phyloP scores from a whole-genome alignment of 2,113 vertebrate species.

The Aplodontia rufa region DNA sequence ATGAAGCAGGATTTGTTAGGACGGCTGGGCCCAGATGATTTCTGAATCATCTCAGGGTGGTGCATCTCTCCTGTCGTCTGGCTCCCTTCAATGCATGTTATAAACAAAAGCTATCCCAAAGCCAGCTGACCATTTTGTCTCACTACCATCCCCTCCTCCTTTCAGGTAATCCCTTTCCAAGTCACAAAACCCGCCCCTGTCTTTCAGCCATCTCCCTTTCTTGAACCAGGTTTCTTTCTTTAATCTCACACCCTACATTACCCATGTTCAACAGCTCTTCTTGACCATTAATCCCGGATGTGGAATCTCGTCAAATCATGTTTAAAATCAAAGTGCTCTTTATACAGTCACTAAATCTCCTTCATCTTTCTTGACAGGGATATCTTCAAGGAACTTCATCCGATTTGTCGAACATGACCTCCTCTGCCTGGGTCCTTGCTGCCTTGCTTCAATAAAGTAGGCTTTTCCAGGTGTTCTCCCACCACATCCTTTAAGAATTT shows the following conservation, averaged over 20 bases:
- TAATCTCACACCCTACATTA: background rate
- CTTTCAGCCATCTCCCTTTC: slow-evolving; percentile 47
- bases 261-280: slow-evolving; percentile 24
- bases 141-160: background rate
- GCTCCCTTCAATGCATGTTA: background rate
- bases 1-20: background rate
- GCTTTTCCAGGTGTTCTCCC: slow-evolving; percentile 83
- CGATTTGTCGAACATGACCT: slow-evolving; percentile 78
- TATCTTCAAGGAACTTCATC: slow-evolving; percentile 75
- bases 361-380: slow-evolving; percentile 66
- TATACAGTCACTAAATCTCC: slow-evolving; percentile 58
- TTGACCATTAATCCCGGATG: slow-evolving; percentile 66
- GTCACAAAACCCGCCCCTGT: slow-evolving; percentile 30
- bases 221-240: slow-evolving; percentile 23
- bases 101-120: background rate
- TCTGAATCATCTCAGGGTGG: slow-evolving; percentile 10
- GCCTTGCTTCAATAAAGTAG: slow-evolving; percentile 73
- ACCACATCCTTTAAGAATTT: slow-evolving; percentile 78
- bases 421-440: slow-evolving; percentile 67
- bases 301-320: slow-evolving; percentile 71
- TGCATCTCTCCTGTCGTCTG: background rate
- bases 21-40: background rate
- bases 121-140: background rate
- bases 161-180: slow-evolving; percentile 31
- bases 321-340: slow-evolving; percentile 75